Base-by-base conservation (phyloP, 2,797 vertebrate species). In the Dryobates pubescens region DNA sequence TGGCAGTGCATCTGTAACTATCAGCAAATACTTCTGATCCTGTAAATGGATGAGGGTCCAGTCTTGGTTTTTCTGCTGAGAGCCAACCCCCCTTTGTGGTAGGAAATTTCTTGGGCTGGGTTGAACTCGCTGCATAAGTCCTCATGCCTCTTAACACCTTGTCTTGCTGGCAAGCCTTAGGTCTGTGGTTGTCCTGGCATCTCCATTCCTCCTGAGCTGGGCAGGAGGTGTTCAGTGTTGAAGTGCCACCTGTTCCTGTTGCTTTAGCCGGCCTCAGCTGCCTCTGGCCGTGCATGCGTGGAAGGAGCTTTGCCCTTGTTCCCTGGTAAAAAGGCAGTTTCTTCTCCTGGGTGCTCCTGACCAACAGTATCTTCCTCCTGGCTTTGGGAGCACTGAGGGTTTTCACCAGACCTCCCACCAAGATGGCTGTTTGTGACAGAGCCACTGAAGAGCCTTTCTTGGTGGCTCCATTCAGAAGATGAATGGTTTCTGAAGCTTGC, bases 381-480 rank as follows among this genome's bases (percentile, higher is more conserved):
- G 43, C 80, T 69, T 32, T 1, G 4, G 38, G 49, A 78, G 34
- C 84, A 8, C n/a, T 43, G 41, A 3, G 59, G 15, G 3, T 22
- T 7, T 41, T 73, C 71, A 32, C 57, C 17, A 79, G 95, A 96
- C 93, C 93, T 92, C 95, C 94, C 93, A 94, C 10, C 12, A 74
- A 71, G 83, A 30, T 53, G 81, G n/a, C 71, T 76, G 77, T 41
- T 27, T 4, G 57, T 24, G 75, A 51, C 80, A 27, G 45, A 78
- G 79, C 56, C 41, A 23, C 73, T 30, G 32, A 72, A 62, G 47
- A 1, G 92, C 84, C 58, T 20, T 41, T 47, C 58, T 78, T 86
- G 90, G 77, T 91, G 92, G 80, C 41, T 92, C 32, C 34, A 2
- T 64, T 79, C 32, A 16, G 74, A 82, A 58, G 86, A 92, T 73